Evolutionary conservation across 2,888 invertebrate genomes (phyloP), one percentile per base, ranked within the genome.

Genomic region (Frankliniella fusca): DNA sequence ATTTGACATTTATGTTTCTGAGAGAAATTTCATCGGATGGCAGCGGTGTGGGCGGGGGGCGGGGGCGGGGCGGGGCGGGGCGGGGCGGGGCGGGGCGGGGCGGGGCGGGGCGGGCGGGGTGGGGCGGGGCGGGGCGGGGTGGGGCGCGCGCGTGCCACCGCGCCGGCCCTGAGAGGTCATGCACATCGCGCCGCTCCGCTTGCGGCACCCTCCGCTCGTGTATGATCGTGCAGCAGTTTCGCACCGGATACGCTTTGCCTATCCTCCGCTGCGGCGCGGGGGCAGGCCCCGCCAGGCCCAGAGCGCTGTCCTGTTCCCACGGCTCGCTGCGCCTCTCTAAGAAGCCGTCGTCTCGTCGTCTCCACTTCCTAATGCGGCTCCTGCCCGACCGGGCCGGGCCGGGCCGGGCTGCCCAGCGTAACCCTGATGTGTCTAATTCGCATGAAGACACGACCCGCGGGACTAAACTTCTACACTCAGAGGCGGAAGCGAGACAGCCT

Each of bases 191-290:
- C 0, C 7, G 61, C 61, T 20, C 61, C 7, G 15, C 61, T 7
- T 18, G 7, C 3, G 54, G 20, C 61, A 61, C 61, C 61, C n/a
- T n/a, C 10, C 54, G 54, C 54, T 12, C 18, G 54, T 61, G 18
- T 61, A 61, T 61, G 61, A 11, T 61, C 61, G 61, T 61, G 61
- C 61, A 61, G n/a, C n/a, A n/a, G n/a, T n/a, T n/a, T n/a, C n/a
- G n/a, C n/a, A n/a, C n/a, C n/a, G n/a, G n/a, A n/a, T n/a, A n/a
- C n/a, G n/a, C n/a, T n/a, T n/a, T 15, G 18, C 61, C 61, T 18
- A 61, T 61, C 18, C 61, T 38, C 38, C 2, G 38, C 38, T 38
- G 38, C 38, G 38, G 38, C 38, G 38, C 38, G 38, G 38, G 3
- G 38, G 3, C 38, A 38, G n/a, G n/a, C n/a, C n/a, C 38, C 38